A percentile compares a stretch with the other conserved stretches of the same genome.
Evolutionary conservation across 2,797 vertebrate species (phyloP).

Genomic region (Cyprinella venusta): DNA sequence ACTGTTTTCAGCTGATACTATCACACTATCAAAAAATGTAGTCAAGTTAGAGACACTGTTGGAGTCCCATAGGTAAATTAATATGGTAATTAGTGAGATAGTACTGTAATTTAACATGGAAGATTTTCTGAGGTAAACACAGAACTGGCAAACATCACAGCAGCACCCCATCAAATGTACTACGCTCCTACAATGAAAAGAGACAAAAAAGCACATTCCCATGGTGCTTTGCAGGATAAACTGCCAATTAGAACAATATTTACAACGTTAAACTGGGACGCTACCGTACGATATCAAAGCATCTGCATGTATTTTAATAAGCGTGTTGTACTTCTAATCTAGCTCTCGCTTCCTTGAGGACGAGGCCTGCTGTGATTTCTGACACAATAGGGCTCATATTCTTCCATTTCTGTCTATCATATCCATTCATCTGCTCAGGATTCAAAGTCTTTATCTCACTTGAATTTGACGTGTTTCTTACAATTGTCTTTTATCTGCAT

Average conservation of each 20-base stretch:
- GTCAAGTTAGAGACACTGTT: background rate
- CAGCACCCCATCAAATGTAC: background rate
- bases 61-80: background rate
- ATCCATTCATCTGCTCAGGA: slow-evolving; percentile 59
- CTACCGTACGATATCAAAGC: background rate
- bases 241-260: background rate
- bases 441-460: slow-evolving; percentile 52
- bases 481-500: slow-evolving; percentile 12
- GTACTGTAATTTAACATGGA: background rate
- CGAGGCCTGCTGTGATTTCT: slow-evolving; percentile 10
- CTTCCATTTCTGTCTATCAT: background rate
- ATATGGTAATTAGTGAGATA: background rate
- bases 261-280: background rate
- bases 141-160: background rate
- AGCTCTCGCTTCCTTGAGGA: slow-evolving; percentile 16
- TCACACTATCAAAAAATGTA: background rate
- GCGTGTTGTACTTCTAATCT: background rate
- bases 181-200: background rate
- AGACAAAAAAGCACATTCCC: background rate
- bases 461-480: background rate
- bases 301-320: background rate
- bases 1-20: background rate
- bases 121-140: background rate
- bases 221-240: background rate
- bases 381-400: background rate